A percentile compares a stretch with the other conserved stretches of the same genome.
Conservation (phyloP, 2,797 vertebrate genomes). For the Tokudaia muenninki region DNA sequence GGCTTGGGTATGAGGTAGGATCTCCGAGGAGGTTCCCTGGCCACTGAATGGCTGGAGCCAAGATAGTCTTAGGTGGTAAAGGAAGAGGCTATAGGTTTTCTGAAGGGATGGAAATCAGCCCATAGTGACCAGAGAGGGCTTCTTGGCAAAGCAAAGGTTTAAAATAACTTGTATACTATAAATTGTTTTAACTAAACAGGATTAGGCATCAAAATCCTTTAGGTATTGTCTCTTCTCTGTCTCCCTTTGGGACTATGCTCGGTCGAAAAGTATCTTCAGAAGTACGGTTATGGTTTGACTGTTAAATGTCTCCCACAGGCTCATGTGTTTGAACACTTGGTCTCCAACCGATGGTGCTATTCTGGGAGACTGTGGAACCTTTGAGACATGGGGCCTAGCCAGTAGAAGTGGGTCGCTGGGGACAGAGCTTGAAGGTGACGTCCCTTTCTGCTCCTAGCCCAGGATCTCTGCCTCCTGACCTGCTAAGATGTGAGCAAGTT, state of each 20-base stretch:
- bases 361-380: not conserved
- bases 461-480: not conserved
- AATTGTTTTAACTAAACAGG: not conserved
- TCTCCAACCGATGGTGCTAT: not conserved
- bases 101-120: not conserved
- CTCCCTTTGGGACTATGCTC: not conserved
- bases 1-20: not conserved
- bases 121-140: not conserved
- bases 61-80: not conserved
- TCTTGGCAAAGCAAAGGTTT: not conserved
- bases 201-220: not conserved
- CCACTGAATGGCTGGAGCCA: not conserved
- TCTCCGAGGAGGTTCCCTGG: not conserved
- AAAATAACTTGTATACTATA: not conserved
- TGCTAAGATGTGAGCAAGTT: not conserved
- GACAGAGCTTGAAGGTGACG: slow-evolving; percentile 6
- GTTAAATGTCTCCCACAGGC: not conserved
- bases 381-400: slow-evolving; percentile 2
- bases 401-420: slow-evolving; percentile 16
- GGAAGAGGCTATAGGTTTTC: not conserved
- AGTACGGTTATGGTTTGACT: not conserved
- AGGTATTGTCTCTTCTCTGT: not conserved
- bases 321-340: not conserved
- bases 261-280: slow-evolving; percentile 13
- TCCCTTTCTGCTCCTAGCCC: not conserved